phyloP scores from a whole-genome alignment of 2,797 vertebrate species.

The Spatula clypeata region DNA sequence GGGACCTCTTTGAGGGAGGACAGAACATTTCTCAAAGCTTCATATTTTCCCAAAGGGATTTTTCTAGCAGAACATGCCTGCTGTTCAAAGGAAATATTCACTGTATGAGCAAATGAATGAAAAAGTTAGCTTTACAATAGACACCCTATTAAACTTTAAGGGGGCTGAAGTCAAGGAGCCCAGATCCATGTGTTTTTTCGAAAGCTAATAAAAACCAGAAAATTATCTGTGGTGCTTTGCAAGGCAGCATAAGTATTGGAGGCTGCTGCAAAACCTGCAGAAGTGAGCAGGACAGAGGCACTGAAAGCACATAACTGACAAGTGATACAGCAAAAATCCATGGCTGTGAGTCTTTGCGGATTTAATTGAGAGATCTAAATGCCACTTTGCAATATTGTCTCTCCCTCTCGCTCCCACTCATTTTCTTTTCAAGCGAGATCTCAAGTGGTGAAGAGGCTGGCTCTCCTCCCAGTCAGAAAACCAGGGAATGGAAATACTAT shows the following conservation, averaged over 20 bases:
- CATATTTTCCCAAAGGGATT: conserved; percentile 71
- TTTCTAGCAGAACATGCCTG: conserved; percentile 62
- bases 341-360: neutral
- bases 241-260: neutral
- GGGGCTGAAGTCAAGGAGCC: conserved; percentile 48
- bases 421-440: conserved; percentile 24
- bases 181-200: conserved; percentile 41
- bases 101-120: conserved; percentile 49
- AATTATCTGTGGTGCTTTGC: conserved; percentile 34
- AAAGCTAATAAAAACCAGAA: conserved; percentile 66
- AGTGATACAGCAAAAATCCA: conserved; percentile 61
- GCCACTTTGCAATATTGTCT: neutral
- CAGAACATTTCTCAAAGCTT: conserved; percentile 73
- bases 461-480: neutral
- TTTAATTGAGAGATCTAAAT: conserved; percentile 52
- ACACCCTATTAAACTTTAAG: conserved; percentile 65
- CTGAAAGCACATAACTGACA: neutral
- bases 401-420: neutral
- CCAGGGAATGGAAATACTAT: neutral
- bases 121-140: conserved; percentile 59
- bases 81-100: conserved; percentile 75
- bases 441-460: neutral
- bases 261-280: conserved; percentile 33
- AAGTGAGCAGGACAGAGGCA: neutral
- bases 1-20: conserved; percentile 66